These are phyloP conservation scores for Cantharis rustica DNA, from an alignment of 2,888 invertebrate species.

Conservation along the genomic window DNA sequence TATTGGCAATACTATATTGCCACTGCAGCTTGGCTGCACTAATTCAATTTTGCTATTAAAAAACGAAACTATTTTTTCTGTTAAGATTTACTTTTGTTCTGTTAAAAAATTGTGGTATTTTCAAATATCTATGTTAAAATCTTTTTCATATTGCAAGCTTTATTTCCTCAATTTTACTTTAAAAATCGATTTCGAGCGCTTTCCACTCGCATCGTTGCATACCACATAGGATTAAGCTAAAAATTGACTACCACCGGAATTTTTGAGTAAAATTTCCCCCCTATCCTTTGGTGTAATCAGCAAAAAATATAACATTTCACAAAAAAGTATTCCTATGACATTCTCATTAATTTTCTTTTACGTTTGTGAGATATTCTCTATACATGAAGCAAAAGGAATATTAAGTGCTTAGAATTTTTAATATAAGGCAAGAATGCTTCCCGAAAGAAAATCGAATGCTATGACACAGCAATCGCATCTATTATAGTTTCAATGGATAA, in stretches of 20 bases:
- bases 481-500: not conserved
- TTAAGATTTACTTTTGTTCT: no score
- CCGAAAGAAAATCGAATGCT: not conserved
- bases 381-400: not conserved
- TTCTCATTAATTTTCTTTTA: not conserved
- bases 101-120: no score
- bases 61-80: no score
- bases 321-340: not conserved
- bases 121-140: no score
- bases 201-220: not conserved
- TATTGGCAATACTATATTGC: no score
- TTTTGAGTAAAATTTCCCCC: not conserved
- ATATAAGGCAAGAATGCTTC: not conserved
- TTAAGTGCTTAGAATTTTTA: not conserved
- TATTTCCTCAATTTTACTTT: not conserved
- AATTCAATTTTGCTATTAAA: no score
- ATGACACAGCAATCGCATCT: not conserved
- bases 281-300: not conserved
- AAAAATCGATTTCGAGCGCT: not conserved
- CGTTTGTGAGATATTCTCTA: not conserved
- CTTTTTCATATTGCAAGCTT: not conserved
- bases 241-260: not conserved
- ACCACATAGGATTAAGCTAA: not conserved
- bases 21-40: no score
- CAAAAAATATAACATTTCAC: not conserved